A percentile compares a stretch with the other conserved stretches of the same genome.
Evolutionary conservation across 1,140 invertebrate genomes (phyloP).

Genomic region (Tetramorium simillimum): DNA sequence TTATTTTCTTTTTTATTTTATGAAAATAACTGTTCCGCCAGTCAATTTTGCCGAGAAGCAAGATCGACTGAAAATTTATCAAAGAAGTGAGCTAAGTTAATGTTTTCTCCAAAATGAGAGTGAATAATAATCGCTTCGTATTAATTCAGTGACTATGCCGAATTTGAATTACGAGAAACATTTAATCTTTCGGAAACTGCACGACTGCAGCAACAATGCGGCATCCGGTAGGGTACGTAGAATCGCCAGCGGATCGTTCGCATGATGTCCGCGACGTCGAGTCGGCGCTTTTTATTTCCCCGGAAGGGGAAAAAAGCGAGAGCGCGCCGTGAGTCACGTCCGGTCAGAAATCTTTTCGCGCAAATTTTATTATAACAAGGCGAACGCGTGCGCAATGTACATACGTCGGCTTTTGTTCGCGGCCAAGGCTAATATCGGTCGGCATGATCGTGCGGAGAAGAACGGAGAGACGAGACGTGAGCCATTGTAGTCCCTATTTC

Average conservation of each 20-base stretch:
- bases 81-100: neutral
- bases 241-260: neutral
- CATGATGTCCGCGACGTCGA: neutral
- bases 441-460: neutral
- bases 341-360: slow-evolving; percentile 22
- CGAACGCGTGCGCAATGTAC: slow-evolving; percentile 22
- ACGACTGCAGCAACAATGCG: neutral
- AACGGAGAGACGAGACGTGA: neutral
- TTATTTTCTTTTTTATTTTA: neutral
- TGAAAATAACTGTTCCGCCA: neutral
- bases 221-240: neutral
- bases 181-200: neutral
- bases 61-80: neutral
- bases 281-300: slow-evolving; percentile 23
- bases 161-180: too few species aligned
- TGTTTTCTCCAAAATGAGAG: neutral
- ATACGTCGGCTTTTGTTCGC: slow-evolving; percentile 36
- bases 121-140: neutral
- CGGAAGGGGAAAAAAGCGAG: slow-evolving; percentile 4
- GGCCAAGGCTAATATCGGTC: slow-evolving; percentile 42
- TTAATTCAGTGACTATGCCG: neutral
- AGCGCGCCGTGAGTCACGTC: slow-evolving; percentile 30
- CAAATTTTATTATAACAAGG: slow-evolving; percentile 55
- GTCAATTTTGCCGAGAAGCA: neutral
- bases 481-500: slow-evolving; percentile 1